phyloP scores from a whole-genome alignment of 2,888 invertebrate genomes.

The Tetranychus truncatus region DNA sequence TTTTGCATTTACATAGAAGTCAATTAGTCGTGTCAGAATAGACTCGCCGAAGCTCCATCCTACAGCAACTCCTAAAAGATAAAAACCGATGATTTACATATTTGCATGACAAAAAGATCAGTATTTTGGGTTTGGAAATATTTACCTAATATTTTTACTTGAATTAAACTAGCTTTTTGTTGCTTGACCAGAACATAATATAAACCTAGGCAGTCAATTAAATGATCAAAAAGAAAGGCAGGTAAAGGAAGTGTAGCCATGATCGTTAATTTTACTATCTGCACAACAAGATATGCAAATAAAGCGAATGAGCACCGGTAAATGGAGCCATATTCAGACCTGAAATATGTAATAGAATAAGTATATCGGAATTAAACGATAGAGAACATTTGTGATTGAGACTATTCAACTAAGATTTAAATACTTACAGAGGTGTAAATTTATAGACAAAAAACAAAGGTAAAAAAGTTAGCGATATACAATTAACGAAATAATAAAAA shows the following conservation, averaged over 20 bases:
- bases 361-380: background rate
- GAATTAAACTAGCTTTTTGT: constrained; percentile 20
- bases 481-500: constrained; percentile 22
- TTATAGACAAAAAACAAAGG: constrained; percentile 20
- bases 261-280: constrained; percentile 18
- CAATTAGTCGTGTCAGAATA: constrained; percentile 19
- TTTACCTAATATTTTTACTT: constrained; percentile 21
- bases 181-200: constrained; percentile 20
- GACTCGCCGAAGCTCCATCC: constrained; percentile 22
- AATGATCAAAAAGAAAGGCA: constrained; percentile 14
- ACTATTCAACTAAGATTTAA: background rate
- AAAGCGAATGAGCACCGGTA: constrained; percentile 15
- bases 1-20: constrained; percentile 21
- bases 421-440: constrained; percentile 21
- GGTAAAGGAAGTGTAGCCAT: constrained; percentile 19
- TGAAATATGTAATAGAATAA: background rate
- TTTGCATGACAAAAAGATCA: background rate
- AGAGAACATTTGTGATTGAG: background rate
- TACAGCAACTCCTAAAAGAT: constrained; percentile 18
- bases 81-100: background rate
- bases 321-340: constrained; percentile 20
- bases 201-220: constrained; percentile 20
- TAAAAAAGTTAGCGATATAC: constrained; percentile 19
- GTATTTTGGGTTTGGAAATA: background rate
- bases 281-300: constrained; percentile 19